Evolutionary conservation across 2,888 invertebrate species (phyloP), one percentile per base, ranked within the genome.

Genomic region (Hoplodrina ambigua): DNA sequence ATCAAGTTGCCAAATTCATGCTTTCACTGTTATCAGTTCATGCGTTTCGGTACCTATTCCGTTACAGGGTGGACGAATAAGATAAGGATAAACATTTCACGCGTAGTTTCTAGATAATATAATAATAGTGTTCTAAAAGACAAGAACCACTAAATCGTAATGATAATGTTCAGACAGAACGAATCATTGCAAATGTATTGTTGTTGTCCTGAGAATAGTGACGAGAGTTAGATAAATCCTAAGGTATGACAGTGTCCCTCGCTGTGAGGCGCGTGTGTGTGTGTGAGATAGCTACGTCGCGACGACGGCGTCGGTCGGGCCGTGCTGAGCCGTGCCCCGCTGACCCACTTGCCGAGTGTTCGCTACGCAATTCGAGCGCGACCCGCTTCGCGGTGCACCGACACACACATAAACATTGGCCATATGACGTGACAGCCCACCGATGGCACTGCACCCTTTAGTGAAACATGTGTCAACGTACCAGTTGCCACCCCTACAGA

Each of bases 301-400:
- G 82, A 81, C 86, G 87, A 83, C 85, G 81, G 80, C 85, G 86
- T 80, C 83, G 86, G 86, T 85, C 87, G 87, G 86, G 87, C 84
- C 87, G 87, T 88, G 87, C 86, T 86, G 88, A 91, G 91, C 86
- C 89, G 92, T 93, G 94, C 90, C 94, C 96, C 88, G 93, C 90
- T 95, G 94, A 95, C 95, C 95, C 91, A 95, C 89, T 94, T 95
- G 93, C 91, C 86, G 91, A 92, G 91, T 91, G 92, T 88, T 91
- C 90, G 89, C 94, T 93, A 94, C 94, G 94, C 94, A 94, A 94
- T 93, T 92, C 91, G 91, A 93, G 90, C 93, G 91, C 93, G 94
- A 91, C 92, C 91, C 90, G 92, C 92, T 91, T 90, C 87, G 86
- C 85, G 78, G 79, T 86, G 88, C 88, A 87, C 84, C 81, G 80